Conservation (phyloP, 2,888 invertebrate genomes). For the Lucinisca nassula region DNA sequence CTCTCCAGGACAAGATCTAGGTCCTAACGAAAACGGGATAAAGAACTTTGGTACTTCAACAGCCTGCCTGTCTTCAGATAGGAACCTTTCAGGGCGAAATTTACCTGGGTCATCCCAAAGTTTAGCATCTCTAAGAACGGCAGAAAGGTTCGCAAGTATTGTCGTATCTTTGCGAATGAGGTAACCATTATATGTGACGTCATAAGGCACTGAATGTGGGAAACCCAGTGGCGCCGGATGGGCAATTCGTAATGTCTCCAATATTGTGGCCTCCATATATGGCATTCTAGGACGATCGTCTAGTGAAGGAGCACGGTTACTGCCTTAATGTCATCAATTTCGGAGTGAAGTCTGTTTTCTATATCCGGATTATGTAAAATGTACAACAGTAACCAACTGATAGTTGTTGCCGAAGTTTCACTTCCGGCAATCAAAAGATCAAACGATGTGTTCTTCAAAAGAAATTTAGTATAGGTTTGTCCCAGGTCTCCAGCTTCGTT, state of each 20-base stretch:
- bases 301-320: conserved; percentile 63
- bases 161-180: conserved; percentile 80
- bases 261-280: conserved; percentile 80
- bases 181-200: conserved; percentile 78
- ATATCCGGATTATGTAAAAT: conserved; percentile 93
- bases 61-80: conserved; percentile 29
- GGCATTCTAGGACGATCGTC: conserved; percentile 68
- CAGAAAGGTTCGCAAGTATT: conserved; percentile 74
- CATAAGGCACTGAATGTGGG: conserved; percentile 72
- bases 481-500: background rate
- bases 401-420: conserved; percentile 94
- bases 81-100: conserved; percentile 80
- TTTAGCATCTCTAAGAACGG: conserved; percentile 73
- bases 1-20: conserved; percentile 58
- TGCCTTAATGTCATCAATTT: conserved; percentile 83
- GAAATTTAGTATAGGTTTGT: conserved; percentile 44
- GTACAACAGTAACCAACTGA: conserved; percentile 94
- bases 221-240: conserved; percentile 74
- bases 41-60: conserved; percentile 38
- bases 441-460: conserved; percentile 53
- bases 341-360: conserved; percentile 63
- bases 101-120: conserved; percentile 73
- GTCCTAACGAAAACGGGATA: conserved; percentile 52
- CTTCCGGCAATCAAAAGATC: conserved; percentile 80
- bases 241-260: conserved; percentile 78